These are phyloP conservation scores for Drosophila trapezifrons DNA, from an alignment of 1,140 invertebrate species.

Conservation along the genomic window DNA sequence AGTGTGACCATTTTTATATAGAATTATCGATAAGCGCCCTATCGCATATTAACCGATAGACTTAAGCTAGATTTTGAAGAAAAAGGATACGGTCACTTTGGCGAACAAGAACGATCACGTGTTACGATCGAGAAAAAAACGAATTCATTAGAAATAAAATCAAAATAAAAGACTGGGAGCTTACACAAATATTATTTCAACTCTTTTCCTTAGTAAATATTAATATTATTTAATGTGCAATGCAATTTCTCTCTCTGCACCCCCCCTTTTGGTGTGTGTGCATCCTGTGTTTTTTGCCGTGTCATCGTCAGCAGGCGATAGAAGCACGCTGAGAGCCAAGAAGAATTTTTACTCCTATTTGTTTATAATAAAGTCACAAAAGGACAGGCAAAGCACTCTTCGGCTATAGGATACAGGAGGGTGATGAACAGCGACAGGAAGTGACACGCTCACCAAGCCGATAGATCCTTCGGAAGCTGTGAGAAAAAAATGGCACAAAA, in stretches of 20 bases:
- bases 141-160: too few relatives aligned
- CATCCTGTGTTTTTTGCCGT: slow-evolving; percentile 39
- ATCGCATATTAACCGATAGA: too few relatives aligned
- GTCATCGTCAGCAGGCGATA: slow-evolving; percentile 44
- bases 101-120: too few relatives aligned
- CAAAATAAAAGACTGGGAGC: too few relatives aligned
- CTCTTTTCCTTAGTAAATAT: too few relatives aligned
- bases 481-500: not conserved
- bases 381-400: slow-evolving; percentile 45
- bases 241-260: not conserved
- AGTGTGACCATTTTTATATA: too few relatives aligned
- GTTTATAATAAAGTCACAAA: slow-evolving; percentile 52
- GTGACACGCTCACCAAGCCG: slow-evolving; percentile 41
- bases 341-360: slow-evolving; percentile 48
- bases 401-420: slow-evolving; percentile 25
- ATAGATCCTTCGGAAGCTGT: slow-evolving; percentile 24
- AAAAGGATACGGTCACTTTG: too few relatives aligned
- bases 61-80: too few relatives aligned
- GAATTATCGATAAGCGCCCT: too few relatives aligned
- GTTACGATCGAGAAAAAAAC: too few relatives aligned
- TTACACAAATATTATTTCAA: too few relatives aligned
- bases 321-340: slow-evolving; percentile 44
- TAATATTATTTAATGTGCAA: too few relatives aligned
- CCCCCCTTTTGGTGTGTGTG: slow-evolving; percentile 12
- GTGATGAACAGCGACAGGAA: slow-evolving; percentile 45